These are phyloP conservation scores for Diploscapter pachys DNA, from an alignment of 1,140 invertebrate genomes.

Conservation along the genomic window DNA sequence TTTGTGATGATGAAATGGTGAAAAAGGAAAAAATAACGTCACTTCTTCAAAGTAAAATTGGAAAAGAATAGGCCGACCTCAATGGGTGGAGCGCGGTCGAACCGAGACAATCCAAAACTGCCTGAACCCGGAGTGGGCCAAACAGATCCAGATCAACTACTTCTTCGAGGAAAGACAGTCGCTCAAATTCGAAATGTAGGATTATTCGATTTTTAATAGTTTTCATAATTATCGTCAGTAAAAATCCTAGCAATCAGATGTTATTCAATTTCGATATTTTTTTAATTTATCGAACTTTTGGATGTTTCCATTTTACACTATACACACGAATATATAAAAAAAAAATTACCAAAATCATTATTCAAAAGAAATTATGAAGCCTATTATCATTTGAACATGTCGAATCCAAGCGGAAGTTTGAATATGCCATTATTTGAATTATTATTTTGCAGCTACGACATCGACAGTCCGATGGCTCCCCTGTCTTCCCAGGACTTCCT, in stretches of 20 bases:
- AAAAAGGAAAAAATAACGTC: no score
- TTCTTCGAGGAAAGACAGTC: conserved; percentile 65
- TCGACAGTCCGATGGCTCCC: conserved; percentile 54
- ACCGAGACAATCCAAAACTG: conserved; percentile 65
- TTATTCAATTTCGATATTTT: conserved; percentile 8
- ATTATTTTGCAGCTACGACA: conserved; percentile 60
- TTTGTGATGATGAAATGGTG: no score
- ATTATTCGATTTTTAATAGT: not conserved
- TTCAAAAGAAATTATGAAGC: no score
- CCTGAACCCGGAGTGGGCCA: conserved; percentile 65
- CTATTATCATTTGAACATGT: no score
- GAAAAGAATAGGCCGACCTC: not conserved
- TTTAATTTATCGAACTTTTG: no score
- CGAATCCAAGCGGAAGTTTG: no score
- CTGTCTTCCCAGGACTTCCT: conserved; percentile 63
- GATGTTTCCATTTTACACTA: no score
- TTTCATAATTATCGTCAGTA: no score
- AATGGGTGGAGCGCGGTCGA: conserved; percentile 60
- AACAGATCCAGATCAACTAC: conserved; percentile 64
- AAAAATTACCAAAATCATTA: no score
- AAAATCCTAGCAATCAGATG: conserved; percentile 24
- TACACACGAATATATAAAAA: no score
- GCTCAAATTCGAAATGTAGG: conserved; percentile 62
- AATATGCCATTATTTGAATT: no score
- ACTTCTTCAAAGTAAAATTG: no score